Conservation (phyloP, 2,797 vertebrate genomes). For the Sebastes diploproa region DNA sequence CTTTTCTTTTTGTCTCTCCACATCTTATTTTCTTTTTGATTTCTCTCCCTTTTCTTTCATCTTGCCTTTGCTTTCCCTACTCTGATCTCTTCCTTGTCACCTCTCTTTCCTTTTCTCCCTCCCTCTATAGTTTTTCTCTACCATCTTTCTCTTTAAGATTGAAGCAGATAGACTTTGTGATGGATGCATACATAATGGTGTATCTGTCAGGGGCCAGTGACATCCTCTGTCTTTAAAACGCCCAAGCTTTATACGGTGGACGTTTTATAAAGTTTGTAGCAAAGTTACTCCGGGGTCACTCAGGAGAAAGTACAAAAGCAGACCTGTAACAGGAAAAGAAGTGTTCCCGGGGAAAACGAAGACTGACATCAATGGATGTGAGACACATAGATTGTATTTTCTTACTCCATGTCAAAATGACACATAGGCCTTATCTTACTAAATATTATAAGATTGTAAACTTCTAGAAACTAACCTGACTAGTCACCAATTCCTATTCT, state of each 20-base stretch:
- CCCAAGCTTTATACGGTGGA: not conserved
- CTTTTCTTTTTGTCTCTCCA: not conserved
- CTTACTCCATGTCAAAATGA: not conserved
- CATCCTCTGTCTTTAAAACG: slow-evolving; percentile 21
- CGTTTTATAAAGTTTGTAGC: not conserved
- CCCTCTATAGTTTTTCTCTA: not conserved
- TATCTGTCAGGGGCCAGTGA: slow-evolving; percentile 14
- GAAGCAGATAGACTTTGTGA: not conserved
- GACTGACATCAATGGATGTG: not conserved
- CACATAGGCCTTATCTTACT: not conserved
- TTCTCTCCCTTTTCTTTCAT: not conserved
- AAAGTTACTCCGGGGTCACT: not conserved
- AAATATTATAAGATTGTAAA: not conserved
- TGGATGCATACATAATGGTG: slow-evolving; percentile 23
- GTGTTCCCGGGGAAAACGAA: not conserved
- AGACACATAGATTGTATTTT: not conserved
- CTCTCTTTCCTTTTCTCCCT: not conserved
- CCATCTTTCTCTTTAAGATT: not conserved
- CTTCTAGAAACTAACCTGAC: not conserved
- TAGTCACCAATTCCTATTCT: not conserved
- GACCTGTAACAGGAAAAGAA: not conserved
- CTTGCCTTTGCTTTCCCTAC: not conserved
- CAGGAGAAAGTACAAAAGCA: not conserved
- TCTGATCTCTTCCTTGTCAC: not conserved
- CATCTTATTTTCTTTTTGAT: not conserved